Conservation (phyloP, 2,797 vertebrate genomes). For the Capromys pilorides region DNA sequence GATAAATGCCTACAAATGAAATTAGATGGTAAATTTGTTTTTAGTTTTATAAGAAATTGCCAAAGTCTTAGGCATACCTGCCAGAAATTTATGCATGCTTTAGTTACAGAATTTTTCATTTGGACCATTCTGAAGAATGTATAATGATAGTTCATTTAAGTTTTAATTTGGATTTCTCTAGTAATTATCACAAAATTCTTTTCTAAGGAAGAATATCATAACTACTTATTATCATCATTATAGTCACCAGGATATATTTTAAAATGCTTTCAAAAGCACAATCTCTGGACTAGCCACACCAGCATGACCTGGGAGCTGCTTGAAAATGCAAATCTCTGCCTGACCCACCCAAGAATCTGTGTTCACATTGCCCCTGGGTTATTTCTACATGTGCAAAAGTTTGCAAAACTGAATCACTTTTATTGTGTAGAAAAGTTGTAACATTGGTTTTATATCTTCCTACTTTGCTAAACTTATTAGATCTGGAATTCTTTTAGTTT, state of each 20-base stretch:
- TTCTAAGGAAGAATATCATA: background rate
- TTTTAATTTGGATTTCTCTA: slow-evolving; percentile 32
- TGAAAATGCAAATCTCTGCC: slow-evolving; percentile 6
- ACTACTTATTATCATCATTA: background rate
- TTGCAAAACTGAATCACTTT: background rate
- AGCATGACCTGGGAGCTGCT: background rate
- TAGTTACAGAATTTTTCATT: background rate
- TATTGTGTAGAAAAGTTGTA: background rate
- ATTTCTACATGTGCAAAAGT: background rate
- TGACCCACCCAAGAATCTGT: background rate
- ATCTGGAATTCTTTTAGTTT: background rate
- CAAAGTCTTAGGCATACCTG: background rate
- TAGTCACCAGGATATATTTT: background rate
- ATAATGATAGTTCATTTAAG: background rate
- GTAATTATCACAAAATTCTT: background rate
- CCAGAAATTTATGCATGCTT: background rate
- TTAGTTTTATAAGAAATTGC: background rate
- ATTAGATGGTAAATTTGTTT: background rate
- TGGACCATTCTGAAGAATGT: background rate
- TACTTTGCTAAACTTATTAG: background rate
- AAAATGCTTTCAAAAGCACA: background rate
- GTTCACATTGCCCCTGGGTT: background rate
- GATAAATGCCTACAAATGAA: slow-evolving; percentile 24
- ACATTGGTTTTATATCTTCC: background rate
- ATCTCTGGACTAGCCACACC: background rate